These are phyloP conservation scores for Novumbra hubbsi DNA, from an alignment of 2,797 vertebrate species.

Conservation along the genomic window DNA sequence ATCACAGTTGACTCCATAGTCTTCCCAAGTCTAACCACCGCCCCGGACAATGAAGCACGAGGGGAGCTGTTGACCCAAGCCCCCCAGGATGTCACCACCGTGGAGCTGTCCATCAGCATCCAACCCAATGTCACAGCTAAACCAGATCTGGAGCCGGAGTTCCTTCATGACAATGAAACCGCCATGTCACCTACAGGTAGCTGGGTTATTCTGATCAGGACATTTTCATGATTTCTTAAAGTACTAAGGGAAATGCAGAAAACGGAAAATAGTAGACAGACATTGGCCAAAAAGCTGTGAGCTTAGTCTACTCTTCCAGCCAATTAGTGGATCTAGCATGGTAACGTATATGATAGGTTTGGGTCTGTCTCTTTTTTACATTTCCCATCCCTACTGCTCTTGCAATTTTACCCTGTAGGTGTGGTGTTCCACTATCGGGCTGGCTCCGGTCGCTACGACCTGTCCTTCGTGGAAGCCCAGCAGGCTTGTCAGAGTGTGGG, in stretches of 20 bases:
- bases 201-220: slow-evolving; percentile 10
- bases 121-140: slow-evolving; percentile 55
- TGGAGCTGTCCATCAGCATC: slow-evolving; percentile 34
- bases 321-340: background rate
- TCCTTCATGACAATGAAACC: slow-evolving; percentile 35
- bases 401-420: slow-evolving; percentile 66
- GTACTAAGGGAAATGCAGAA: too few relatives aligned
- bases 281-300: too few relatives aligned
- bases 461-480: slow-evolving; percentile 88
- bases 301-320: too few relatives aligned
- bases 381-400: background rate
- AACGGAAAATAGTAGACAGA: too few relatives aligned
- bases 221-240: background rate
- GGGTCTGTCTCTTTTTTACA: background rate
- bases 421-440: slow-evolving; percentile 93
- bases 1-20: slow-evolving; percentile 74
- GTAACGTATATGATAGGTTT: background rate
- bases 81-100: slow-evolving; percentile 61
- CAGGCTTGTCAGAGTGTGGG: slow-evolving; percentile 83
- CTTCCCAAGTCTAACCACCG: slow-evolving; percentile 63
- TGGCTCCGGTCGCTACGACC: slow-evolving; percentile 86
- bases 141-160: slow-evolving; percentile 36
- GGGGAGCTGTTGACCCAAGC: slow-evolving; percentile 77
- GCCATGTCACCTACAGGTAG: slow-evolving; percentile 61
- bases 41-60: slow-evolving; percentile 67